phyloP scores from a whole-genome alignment of 2,797 vertebrate species.

The Hipposideros larvatus region DNA sequence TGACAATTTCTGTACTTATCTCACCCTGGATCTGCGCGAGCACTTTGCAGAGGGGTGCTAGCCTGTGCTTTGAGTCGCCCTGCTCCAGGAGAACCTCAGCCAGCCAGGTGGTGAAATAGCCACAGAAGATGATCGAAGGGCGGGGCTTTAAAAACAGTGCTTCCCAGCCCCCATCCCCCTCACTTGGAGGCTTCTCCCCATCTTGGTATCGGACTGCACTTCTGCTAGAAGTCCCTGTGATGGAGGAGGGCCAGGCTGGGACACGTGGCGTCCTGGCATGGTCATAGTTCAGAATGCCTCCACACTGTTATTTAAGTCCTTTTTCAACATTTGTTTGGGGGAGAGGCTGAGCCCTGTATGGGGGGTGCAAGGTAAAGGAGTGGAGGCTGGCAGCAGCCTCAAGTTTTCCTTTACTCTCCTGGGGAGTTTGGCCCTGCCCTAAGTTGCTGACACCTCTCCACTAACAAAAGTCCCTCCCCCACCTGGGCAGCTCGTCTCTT shows the following conservation, averaged over 20 bases:
- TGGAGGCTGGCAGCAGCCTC: neutral
- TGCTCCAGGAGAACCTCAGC: accelerated
- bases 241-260: neutral
- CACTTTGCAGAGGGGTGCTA: neutral
- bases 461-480: too few species aligned
- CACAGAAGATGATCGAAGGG: neutral
- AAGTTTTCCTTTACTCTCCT: neutral
- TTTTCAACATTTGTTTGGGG: neutral
- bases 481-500: too few species aligned
- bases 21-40: neutral
- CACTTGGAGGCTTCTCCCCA: neutral
- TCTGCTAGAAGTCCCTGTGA: neutral
- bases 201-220: neutral
- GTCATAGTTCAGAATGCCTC: neutral
- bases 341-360: neutral
- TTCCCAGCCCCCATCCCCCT: accelerated
- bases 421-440: neutral
- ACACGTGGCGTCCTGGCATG: accelerated
- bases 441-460: neutral
- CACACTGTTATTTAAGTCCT: too few species aligned
- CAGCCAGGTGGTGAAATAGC: neutral
- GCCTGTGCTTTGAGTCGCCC: accelerated
- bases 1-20: neutral
- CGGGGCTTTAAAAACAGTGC: neutral
- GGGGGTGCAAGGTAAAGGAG: neutral